phyloP scores from a whole-genome alignment of 2,797 vertebrate species.

The Mastacembelus armatus region DNA sequence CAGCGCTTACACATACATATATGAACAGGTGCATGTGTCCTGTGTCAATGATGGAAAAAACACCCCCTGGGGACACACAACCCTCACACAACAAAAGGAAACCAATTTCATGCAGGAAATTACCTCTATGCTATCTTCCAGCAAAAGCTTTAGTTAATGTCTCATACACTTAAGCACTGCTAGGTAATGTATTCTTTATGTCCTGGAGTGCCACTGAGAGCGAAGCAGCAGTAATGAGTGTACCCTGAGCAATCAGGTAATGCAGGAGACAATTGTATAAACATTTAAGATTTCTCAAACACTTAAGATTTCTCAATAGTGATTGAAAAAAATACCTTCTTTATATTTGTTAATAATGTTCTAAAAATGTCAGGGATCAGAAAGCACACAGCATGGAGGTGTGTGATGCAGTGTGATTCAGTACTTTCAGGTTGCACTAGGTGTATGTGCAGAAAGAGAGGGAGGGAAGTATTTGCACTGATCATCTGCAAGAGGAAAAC shows the following conservation, averaged over 20 bases:
- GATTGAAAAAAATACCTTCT: too few species aligned
- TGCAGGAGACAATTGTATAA: conserved; percentile 37
- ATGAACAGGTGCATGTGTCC: neutral
- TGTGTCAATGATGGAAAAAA: conserved; percentile 33
- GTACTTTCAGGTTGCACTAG: conserved; percentile 37
- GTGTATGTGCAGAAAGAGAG: conserved; percentile 6
- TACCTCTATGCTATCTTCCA: conserved; percentile 63
- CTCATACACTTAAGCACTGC: conserved; percentile 69
- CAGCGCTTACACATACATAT: neutral
- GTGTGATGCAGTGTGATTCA: conserved; percentile 20
- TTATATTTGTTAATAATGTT: conserved; percentile 46
- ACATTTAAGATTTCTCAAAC: conserved; percentile 19
- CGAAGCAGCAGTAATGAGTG: conserved; percentile 46
- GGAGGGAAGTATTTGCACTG: conserved; percentile 55
- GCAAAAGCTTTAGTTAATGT: conserved; percentile 74
- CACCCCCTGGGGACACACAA: conserved; percentile 35
- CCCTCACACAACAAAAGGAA: conserved; percentile 48
- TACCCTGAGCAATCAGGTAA: conserved; percentile 50
- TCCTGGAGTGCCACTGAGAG: conserved; percentile 52
- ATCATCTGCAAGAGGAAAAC: conserved; percentile 72
- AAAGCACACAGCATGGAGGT: conserved; percentile 26
- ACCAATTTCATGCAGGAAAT: conserved; percentile 74
- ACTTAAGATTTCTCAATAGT: too few species aligned
- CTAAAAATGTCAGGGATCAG: conserved; percentile 26
- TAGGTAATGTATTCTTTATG: conserved; percentile 65